Evolutionary conservation across 2,797 vertebrate species (phyloP).

Genomic region (Ataeniobius toweri): DNA sequence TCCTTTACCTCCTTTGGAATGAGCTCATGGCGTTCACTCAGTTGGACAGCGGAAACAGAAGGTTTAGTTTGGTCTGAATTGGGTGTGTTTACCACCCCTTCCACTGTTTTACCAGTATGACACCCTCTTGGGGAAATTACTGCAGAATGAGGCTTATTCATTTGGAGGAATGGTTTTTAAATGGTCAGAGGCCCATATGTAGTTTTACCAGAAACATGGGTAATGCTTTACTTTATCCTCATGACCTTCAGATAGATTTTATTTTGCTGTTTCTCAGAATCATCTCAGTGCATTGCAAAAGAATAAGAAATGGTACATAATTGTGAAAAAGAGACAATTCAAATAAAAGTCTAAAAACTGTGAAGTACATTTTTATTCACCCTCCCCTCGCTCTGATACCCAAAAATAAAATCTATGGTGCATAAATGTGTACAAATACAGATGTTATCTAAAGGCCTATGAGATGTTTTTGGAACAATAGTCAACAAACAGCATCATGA

Average conservation of each 20-base stretch:
- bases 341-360: background rate
- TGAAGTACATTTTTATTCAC: no score
- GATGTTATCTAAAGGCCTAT: background rate
- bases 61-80: slow-evolving; percentile 56
- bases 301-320: background rate
- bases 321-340: background rate
- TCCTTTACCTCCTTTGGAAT: slow-evolving; percentile 70
- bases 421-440: no score
- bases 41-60: slow-evolving; percentile 61
- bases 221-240: slow-evolving; percentile 43
- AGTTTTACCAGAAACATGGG: slow-evolving; percentile 34
- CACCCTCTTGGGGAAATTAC: slow-evolving; percentile 70
- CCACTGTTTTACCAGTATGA: slow-evolving; percentile 67
- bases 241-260: slow-evolving; percentile 33
- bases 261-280: slow-evolving; percentile 24
- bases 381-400: background rate
- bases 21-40: slow-evolving; percentile 74
- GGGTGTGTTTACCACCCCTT: slow-evolving; percentile 68
- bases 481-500: background rate
- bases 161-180: slow-evolving; percentile 51
- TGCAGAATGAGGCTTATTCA: slow-evolving; percentile 72
- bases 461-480: background rate
- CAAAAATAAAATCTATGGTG: background rate
- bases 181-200: slow-evolving; percentile 25
- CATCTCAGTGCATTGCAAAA: background rate